Conservation (phyloP, 2,113 vertebrate genomes). For the Grammomys dolichurus region DNA sequence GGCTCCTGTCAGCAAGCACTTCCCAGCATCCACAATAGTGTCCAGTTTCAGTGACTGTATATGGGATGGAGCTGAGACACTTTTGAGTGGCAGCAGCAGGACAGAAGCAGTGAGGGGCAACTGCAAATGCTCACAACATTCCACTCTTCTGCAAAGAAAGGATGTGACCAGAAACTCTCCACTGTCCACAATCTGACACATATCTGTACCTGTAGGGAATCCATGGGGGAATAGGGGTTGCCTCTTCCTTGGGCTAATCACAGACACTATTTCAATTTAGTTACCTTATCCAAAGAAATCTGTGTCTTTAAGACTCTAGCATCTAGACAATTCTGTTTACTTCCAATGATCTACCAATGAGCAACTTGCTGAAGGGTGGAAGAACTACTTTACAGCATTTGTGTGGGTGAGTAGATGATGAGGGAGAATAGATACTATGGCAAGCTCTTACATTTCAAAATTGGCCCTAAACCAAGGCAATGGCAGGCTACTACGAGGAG, state of each 20-base stretch:
- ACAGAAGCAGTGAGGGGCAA: neutral
- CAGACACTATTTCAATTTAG: neutral
- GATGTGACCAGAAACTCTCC: neutral
- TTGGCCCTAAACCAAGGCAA: neutral
- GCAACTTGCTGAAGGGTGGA: neutral
- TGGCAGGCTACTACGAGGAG: neutral
- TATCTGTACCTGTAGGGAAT: neutral
- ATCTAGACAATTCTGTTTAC: neutral
- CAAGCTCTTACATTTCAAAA: neutral
- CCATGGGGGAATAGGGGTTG: neutral
- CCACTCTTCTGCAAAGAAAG: neutral
- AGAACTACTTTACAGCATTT: accelerated
- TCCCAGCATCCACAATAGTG: no score
- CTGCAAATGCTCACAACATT: neutral
- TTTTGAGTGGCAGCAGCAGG: neutral
- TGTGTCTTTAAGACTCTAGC: neutral
- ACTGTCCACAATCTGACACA: neutral
- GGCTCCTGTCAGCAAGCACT: no score
- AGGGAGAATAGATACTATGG: neutral
- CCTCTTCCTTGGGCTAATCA: neutral
- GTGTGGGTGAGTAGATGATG: neutral
- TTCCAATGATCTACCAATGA: neutral
- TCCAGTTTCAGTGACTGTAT: no score
- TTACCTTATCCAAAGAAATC: neutral
- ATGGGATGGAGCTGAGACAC: neutral